phyloP scores from a whole-genome alignment of 2,113 vertebrate genomes.

The Chaetodon trifascialis region DNA sequence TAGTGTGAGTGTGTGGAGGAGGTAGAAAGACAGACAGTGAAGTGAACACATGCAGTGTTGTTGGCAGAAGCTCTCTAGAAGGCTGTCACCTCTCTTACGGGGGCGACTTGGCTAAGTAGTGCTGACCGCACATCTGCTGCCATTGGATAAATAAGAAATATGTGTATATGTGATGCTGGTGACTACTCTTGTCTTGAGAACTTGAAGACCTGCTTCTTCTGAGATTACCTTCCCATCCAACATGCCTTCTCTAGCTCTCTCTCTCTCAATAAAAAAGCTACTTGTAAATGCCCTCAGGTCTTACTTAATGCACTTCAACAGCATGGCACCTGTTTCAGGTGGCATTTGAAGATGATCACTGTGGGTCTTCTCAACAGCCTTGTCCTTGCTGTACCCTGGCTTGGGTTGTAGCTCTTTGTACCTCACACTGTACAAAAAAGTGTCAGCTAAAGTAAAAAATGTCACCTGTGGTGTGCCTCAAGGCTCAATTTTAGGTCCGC shows the following conservation, averaged over 20 bases:
- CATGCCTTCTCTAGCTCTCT: not conserved
- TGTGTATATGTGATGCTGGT: not conserved
- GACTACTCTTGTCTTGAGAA: not conserved
- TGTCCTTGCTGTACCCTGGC: not conserved
- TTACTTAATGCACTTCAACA: not conserved
- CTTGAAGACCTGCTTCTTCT: not conserved
- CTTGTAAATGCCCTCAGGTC: not conserved
- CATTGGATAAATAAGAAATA: not conserved
- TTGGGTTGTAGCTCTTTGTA: not conserved
- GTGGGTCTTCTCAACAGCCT: not conserved
- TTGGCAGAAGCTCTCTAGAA: slow-evolving; percentile 36
- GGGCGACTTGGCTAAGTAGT: slow-evolving; percentile 21
- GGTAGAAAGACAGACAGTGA: slow-evolving; percentile 29
- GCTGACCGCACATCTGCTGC: slow-evolving; percentile 50
- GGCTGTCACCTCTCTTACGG: slow-evolving; percentile 45
- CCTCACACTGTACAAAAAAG: not conserved
- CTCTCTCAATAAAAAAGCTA: not conserved
- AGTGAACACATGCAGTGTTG: slow-evolving; percentile 41
- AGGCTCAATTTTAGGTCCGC: not conserved
- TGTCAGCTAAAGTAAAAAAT: not conserved
- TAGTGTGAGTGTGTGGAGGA: slow-evolving; percentile 45
- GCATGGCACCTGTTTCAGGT: not conserved
- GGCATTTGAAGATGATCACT: not conserved
- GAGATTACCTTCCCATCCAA: not conserved
- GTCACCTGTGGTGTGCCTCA: not conserved